Percentiles rank a stretch among this genome's conserved stretches.
These are phyloP conservation scores for Podarcis lilfordi DNA, from an alignment of 2,797 vertebrate species.

Conservation along the genomic window DNA sequence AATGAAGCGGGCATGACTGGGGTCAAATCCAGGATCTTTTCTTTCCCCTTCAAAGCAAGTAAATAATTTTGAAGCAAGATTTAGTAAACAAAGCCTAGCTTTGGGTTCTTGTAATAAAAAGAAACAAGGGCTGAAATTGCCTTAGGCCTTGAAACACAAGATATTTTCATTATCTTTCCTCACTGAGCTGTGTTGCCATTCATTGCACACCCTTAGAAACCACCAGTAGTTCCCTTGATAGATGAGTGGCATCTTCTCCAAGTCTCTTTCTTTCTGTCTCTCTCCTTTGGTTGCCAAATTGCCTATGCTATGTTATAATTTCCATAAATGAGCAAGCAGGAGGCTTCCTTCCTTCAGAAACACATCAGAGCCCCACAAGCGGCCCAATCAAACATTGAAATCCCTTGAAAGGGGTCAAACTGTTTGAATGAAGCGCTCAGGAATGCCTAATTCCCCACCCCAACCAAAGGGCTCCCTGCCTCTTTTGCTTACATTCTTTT, in stretches of 20 bases:
- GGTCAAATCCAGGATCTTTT: not conserved
- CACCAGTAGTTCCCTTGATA: too few species aligned
- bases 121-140: not conserved
- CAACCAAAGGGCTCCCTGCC: too few species aligned
- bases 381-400: too few species aligned
- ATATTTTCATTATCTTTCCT: not conserved
- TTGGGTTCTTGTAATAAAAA: not conserved
- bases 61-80: not conserved
- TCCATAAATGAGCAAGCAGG: not conserved
- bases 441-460: too few species aligned
- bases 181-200: not conserved
- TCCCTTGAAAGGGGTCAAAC: too few species aligned
- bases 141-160: not conserved
- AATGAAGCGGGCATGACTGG: not conserved
- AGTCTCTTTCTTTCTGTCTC: not conserved
- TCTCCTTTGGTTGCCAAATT: not conserved
- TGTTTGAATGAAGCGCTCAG: too few species aligned
- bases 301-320: not conserved
- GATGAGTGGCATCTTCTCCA: not conserved
- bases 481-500: too few species aligned
- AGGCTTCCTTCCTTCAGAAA: too few species aligned
- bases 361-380: too few species aligned
- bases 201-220: not conserved
- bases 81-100: not conserved
- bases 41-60: not conserved